phyloP scores from a whole-genome alignment of 2,113 vertebrate species.

The Henicopernis longicauda region DNA sequence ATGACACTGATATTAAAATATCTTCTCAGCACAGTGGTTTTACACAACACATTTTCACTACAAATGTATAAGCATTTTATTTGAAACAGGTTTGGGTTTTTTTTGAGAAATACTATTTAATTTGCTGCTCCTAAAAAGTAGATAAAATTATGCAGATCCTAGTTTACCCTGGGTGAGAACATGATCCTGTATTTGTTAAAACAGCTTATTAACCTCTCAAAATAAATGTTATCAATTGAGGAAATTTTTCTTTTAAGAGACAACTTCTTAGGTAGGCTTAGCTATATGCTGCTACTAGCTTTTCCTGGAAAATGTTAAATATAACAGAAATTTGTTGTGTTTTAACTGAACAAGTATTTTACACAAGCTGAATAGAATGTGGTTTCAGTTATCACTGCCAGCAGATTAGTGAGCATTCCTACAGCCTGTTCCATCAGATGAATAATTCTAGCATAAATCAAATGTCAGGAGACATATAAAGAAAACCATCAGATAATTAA shows the following conservation, averaged over 20 bases:
- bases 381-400: not conserved
- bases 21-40: not conserved
- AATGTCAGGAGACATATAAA: not conserved
- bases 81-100: not conserved
- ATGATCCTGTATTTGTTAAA: not conserved
- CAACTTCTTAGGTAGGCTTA: not conserved
- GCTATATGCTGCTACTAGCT: not conserved
- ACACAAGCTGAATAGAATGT: not conserved
- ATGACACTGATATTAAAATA: not conserved
- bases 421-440: not conserved
- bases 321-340: not conserved
- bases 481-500: not conserved
- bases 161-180: not conserved
- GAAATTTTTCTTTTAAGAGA: not conserved
- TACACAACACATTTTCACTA: not conserved
- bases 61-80: not conserved
- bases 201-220: not conserved
- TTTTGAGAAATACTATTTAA: not conserved
- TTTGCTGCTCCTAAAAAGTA: not conserved
- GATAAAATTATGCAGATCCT: not conserved
- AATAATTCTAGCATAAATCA: not conserved
- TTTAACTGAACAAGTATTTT: not conserved
- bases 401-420: not conserved
- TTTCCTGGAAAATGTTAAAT: not conserved
- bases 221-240: not conserved